Evolutionary conservation across 2,888 invertebrate genomes (phyloP).

Genomic region (Eurytoma californica): DNA sequence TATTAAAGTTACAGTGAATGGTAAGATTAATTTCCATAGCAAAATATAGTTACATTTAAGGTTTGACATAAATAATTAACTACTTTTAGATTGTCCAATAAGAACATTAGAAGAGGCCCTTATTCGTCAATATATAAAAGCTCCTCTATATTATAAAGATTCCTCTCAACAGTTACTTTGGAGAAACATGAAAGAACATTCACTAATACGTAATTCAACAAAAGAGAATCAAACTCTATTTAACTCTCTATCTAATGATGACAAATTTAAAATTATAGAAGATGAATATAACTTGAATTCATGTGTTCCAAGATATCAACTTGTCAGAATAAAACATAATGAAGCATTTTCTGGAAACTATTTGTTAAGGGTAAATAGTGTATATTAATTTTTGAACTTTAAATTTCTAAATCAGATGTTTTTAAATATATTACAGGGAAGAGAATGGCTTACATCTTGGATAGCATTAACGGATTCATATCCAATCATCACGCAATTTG

Average conservation of each 20-base stretch:
- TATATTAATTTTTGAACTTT: background rate
- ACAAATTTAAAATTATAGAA: background rate
- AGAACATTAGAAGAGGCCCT: conserved; percentile 65
- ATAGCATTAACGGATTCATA: conserved; percentile 71
- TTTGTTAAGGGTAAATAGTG: conserved; percentile 72
- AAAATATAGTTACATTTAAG: background rate
- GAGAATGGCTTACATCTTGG: conserved; percentile 75
- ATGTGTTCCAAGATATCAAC: conserved; percentile 73
- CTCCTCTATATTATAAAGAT: conserved; percentile 55
- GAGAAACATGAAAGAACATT: conserved; percentile 59
- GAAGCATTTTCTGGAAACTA: conserved; percentile 75
- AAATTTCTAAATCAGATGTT: conserved; percentile 26
- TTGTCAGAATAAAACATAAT: conserved; percentile 74
- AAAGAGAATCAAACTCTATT: background rate
- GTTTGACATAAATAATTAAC: conserved; percentile 3
- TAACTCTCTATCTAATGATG: background rate
- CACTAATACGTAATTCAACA: conserved; percentile 27
- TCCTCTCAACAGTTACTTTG: conserved; percentile 55
- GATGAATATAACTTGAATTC: conserved; percentile 55
- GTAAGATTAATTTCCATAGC: conserved; percentile 60
- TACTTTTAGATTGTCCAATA: conserved; percentile 68
- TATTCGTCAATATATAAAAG: conserved; percentile 59
- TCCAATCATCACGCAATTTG: conserved; percentile 73
- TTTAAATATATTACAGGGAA: conserved; percentile 69
- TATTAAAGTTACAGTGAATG: conserved; percentile 70